Evolutionary conservation across 2,113 vertebrate species (phyloP).

Genomic region (Peromyscus maniculatus): DNA sequence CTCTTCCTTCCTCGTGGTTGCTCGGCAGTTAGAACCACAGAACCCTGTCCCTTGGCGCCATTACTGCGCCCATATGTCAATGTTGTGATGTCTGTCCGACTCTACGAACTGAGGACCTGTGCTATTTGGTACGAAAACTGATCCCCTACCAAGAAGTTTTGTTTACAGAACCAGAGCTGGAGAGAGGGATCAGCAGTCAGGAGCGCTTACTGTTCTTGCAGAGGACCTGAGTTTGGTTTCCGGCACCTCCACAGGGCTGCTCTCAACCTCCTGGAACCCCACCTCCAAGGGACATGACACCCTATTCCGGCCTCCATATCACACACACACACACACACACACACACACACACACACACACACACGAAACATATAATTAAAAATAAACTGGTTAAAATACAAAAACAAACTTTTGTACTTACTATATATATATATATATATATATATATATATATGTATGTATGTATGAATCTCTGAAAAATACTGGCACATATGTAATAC

Average conservation of each 20-base stretch:
- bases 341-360: neutral
- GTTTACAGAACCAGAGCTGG: conserved; percentile 1
- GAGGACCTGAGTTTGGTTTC: neutral
- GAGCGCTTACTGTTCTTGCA: neutral
- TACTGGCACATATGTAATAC: neutral
- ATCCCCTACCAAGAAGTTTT: neutral
- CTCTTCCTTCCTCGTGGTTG: neutral
- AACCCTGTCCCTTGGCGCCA: neutral
- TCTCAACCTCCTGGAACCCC: neutral
- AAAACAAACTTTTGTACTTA: neutral
- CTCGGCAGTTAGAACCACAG: neutral
- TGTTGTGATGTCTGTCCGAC: conserved; percentile 21
- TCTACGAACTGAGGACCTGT: neutral
- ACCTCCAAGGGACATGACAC: neutral
- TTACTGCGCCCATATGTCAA: neutral
- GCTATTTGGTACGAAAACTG: neutral
- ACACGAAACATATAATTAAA: neutral
- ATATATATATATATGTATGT: neutral
- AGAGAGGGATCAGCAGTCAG: neutral
- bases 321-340: neutral
- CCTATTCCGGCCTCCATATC: neutral
- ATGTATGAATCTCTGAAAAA: conserved; percentile 22
- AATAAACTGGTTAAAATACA: neutral
- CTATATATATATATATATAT: neutral
- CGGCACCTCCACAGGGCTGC: neutral